Conservation (phyloP, 2,888 invertebrate species). For the Kuschelorhynchus macadamiae region DNA sequence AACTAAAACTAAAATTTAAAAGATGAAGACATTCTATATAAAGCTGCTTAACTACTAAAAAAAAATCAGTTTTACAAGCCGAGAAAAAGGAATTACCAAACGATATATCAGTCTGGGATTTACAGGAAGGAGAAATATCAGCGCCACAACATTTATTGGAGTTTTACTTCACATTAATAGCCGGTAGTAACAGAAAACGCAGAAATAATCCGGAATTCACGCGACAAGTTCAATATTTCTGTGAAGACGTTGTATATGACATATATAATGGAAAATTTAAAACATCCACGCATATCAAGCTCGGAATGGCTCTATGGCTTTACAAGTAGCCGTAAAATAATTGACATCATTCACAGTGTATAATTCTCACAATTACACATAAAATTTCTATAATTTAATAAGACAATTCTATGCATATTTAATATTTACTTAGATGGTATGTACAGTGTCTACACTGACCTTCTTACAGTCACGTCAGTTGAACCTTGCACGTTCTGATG, state of each 20-base stretch:
- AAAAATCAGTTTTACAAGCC: conserved; percentile 50
- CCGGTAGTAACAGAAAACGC: conserved; percentile 33
- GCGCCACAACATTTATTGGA: conserved; percentile 42
- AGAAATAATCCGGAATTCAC: conserved; percentile 25
- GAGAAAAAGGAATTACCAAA: conserved; percentile 51
- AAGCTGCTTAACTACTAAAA: conserved; percentile 53
- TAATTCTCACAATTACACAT: too few species aligned
- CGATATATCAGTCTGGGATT: conserved; percentile 51
- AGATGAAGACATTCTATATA: conserved; percentile 51
- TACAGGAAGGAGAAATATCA: conserved; percentile 44
- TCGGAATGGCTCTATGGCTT: conserved; percentile 26
- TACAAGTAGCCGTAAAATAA: conserved; percentile 41
- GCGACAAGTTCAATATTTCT: conserved; percentile 24
- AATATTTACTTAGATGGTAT: too few species aligned
- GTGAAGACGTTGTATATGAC: conserved; percentile 30
- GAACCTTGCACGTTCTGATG: too few species aligned
- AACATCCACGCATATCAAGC: conserved; percentile 25
- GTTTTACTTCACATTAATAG: conserved; percentile 47
- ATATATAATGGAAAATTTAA: conserved; percentile 27
- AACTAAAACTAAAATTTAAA: conserved; percentile 50
- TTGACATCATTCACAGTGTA: conserved; percentile 44
- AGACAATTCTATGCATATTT: too few species aligned
- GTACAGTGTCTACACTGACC: too few species aligned
- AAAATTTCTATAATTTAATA: too few species aligned
- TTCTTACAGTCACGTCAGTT: too few species aligned